Evolutionary conservation across 2,113 vertebrate genomes (phyloP), one percentile per base, ranked within the genome.

Genomic region (Myrmophylax atrothorax): DNA sequence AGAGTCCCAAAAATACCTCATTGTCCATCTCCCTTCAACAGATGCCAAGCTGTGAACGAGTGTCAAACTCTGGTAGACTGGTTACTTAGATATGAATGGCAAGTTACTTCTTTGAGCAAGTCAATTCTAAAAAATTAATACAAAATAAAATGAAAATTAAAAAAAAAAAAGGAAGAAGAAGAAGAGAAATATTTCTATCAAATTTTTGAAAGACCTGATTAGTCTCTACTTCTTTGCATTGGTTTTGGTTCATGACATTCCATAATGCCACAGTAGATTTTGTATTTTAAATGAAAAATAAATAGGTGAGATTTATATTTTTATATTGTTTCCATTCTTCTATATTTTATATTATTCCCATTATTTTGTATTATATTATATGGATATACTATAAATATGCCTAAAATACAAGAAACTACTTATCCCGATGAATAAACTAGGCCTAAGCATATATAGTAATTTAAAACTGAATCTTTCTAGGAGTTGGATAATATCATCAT

Each of bases 41-140:
- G 14, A 49, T 22, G 12, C 12, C 44, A 78, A 49, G 17, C 9
- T 77, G 33, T 46, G 37, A 90, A 62, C 17, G 60, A 87, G 2
- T 3, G 7, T 37, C n/a, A 66, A 66, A 1, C 28, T 50, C 8
- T 2, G 2, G 16, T 24, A 4, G 9, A 67, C 26, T 16, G 16
- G 2, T 66, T 42, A 50, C 19, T 67, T 8, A 26, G 35, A 84
- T 84, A 50, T 13, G 1, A 90, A 46, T 8, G 20, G 31, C 35
- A 85, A 28, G 10, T 60, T 58, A 31, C 18, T 60, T 63, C 37
- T 44, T 17, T 50, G n/a, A n/a, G n/a, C 40, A 79, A 60, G 8
- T 44, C 8, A 15, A 18, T 68, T 68, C 55, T 63, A 38, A 47
- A 72, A 23, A 77, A n/a, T 6, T 26, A 20, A 35, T 38, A 38